These are phyloP conservation scores for Caenorhabditis zanzibari DNA, from an alignment of 2,888 invertebrate species.

Conservation along the genomic window DNA sequence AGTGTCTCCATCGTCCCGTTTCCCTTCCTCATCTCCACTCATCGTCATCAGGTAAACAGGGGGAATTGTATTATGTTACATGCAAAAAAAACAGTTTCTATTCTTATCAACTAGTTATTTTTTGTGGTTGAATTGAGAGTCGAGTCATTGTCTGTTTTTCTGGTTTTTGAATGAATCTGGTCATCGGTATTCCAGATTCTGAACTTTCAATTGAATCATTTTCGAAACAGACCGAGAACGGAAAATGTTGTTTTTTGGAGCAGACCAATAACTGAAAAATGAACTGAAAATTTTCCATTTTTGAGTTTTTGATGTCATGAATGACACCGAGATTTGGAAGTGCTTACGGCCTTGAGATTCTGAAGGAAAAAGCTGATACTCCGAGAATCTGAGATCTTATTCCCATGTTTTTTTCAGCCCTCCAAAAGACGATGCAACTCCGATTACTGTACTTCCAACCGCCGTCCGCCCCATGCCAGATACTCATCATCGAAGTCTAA, in stretches of 20 bases:
- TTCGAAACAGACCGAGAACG: too few relatives aligned
- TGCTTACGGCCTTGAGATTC: too few relatives aligned
- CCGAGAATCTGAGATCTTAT: too few relatives aligned
- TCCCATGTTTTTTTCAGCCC: constrained; percentile 57
- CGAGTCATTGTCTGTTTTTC: not conserved
- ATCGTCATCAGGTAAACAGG: constrained; percentile 59
- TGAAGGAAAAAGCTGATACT: too few relatives aligned
- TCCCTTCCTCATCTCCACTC: constrained; percentile 63
- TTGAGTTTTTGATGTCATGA: too few relatives aligned
- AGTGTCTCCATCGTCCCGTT: constrained; percentile 55
- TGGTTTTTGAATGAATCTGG: too few relatives aligned
- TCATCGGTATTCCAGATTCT: not conserved
- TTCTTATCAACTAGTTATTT: constrained; percentile 10
- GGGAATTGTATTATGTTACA: too few relatives aligned
- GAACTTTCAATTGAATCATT: not conserved
- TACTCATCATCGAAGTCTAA: constrained; percentile 58
- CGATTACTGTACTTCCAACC: constrained; percentile 55
- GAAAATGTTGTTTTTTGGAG: too few relatives aligned
- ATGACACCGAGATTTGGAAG: too few relatives aligned
- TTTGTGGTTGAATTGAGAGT: constrained; percentile 2
- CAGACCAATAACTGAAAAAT: too few relatives aligned
- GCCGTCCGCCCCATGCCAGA: constrained; percentile 43
- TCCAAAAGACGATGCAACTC: constrained; percentile 58
- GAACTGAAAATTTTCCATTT: too few relatives aligned
- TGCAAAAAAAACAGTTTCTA: not conserved